Percentiles rank a stretch among this genome's conserved stretches.
Conservation (phyloP, 2,113 vertebrate species). For the Felis catus region F.catus_Fca126_mat1.0 CM031420.1:63104501-63105000, state of each 20-base stretch:
- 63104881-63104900: conserved; percentile 74
- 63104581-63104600: background rate
- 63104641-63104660: conserved; percentile 76
- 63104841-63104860: conserved; percentile 75
- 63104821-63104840: conserved; percentile 69
- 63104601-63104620: background rate
- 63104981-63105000: background rate
- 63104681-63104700: conserved; percentile 65
- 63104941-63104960: background rate
- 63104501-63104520: background rate
- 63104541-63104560: background rate
- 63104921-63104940: conserved; percentile 57
- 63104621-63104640: background rate
- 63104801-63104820: conserved; percentile 77
- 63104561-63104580: background rate
- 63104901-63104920: conserved; percentile 69
- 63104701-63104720: conserved; percentile 82
- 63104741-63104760: conserved; percentile 77
- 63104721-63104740: conserved; percentile 71
- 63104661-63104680: conserved; percentile 81
- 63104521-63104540: background rate
- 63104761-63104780: conserved; percentile 78
- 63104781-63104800: conserved; percentile 82
- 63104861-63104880: conserved; percentile 73
- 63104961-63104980: background rate